A percentile compares a stretch with the other conserved stretches of the same genome.
Conservation (phyloP, 2,797 vertebrate genomes). For the Sebastes taczanowskii region DNA sequence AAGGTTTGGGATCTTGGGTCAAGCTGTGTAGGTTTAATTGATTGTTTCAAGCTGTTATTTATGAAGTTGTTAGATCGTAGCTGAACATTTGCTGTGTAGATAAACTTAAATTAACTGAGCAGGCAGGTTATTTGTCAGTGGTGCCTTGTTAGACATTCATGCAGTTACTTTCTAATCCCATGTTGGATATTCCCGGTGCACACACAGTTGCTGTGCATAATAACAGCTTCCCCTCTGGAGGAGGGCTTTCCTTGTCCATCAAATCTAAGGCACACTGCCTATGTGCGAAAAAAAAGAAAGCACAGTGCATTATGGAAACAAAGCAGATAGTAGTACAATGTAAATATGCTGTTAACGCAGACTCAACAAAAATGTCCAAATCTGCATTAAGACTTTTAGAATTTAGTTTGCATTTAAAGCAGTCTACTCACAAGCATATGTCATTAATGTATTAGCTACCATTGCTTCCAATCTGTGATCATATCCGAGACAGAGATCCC, state of each 20-base stretch:
- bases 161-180: neutral
- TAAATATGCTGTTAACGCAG: neutral
- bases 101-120: neutral
- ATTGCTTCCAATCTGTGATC: neutral
- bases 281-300: neutral
- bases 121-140: neutral
- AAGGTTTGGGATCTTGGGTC: neutral
- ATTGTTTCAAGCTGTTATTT: neutral
- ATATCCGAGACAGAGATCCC: neutral
- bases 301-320: neutral
- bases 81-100: neutral
- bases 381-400: neutral
- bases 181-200: neutral
- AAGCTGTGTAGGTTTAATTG: neutral
- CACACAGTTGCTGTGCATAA: constrained; percentile 1
- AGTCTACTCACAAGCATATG: neutral
- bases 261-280: neutral
- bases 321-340: neutral
- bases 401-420: neutral
- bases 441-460: neutral
- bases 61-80: neutral
- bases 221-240: constrained; percentile 3
- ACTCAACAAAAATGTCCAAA: neutral
- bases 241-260: constrained; percentile 17
- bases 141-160: neutral